phyloP scores from a whole-genome alignment of 2,113 vertebrate genomes.

The Cepphus grylle region DNA sequence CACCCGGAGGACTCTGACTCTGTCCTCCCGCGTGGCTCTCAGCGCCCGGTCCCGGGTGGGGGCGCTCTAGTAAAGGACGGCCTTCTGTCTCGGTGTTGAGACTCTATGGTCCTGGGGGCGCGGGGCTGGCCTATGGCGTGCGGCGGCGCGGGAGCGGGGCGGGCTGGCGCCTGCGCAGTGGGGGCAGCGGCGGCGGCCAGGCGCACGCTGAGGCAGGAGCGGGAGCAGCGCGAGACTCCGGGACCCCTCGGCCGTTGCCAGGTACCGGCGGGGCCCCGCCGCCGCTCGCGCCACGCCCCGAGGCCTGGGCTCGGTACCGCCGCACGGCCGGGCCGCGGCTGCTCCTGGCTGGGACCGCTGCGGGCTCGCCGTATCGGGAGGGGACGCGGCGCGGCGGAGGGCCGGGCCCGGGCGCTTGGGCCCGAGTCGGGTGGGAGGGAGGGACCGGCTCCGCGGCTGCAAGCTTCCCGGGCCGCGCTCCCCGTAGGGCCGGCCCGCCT shows the following conservation, averaged over 20 bases:
- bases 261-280: not conserved
- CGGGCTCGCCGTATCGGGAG: too few relatives aligned
- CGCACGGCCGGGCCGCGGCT: not conserved
- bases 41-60: too few relatives aligned
- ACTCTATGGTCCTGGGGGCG: conserved; percentile 23
- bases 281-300: too few relatives aligned
- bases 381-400: not conserved
- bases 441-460: not conserved
- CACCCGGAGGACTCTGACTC: not conserved
- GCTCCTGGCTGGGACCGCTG: too few relatives aligned
- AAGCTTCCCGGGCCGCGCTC: not conserved
- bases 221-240: not conserved
- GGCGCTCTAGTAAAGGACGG: not conserved
- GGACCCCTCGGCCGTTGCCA: not conserved
- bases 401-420: not conserved
- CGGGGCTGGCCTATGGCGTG: not conserved
- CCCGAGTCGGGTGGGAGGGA: not conserved
- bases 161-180: not conserved
- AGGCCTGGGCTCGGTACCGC: not conserved
- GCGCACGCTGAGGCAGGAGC: conserved; percentile 26
- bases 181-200: not conserved
- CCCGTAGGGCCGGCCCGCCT: not conserved
- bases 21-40: not conserved
- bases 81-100: not conserved
- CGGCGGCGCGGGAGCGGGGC: not conserved